Evolutionary conservation across 2,888 invertebrate genomes (phyloP).

Genomic region (Cheilosia pagana): DNA sequence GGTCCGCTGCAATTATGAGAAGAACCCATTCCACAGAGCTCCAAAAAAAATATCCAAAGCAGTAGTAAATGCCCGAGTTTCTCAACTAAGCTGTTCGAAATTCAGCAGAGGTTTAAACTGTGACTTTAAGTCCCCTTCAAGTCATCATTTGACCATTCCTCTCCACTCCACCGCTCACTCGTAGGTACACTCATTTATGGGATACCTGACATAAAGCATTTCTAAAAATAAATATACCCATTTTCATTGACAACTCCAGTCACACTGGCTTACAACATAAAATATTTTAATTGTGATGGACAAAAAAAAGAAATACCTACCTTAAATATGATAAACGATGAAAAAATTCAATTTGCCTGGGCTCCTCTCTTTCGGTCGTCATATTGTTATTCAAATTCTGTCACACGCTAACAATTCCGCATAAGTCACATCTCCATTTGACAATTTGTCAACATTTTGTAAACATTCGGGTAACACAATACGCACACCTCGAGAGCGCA

Average conservation of each 20-base stretch:
- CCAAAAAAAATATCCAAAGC: no score
- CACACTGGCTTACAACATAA: not conserved
- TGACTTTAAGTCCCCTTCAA: no score
- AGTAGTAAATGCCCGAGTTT: no score
- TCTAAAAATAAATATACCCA: slow-evolving; percentile 1
- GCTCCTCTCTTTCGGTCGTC: not conserved
- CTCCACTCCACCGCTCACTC: no score
- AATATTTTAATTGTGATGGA: not conserved
- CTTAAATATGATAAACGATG: not conserved
- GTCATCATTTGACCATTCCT: no score
- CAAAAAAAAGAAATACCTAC: not conserved
- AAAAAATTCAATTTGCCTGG: not conserved
- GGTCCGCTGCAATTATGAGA: no score
- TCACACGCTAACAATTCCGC: slow-evolving; percentile 4
- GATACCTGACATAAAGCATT: not conserved
- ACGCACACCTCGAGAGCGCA: not conserved
- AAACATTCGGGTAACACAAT: not conserved
- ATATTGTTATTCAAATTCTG: slow-evolving; percentile 17
- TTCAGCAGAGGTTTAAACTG: no score
- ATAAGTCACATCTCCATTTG: slow-evolving; percentile 11
- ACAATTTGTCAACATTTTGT: slow-evolving; percentile 25
- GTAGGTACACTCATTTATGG: no score
- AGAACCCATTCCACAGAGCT: no score
- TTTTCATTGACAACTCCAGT: not conserved
- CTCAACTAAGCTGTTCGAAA: no score